These are phyloP conservation scores for Myotis pilosus DNA, from an alignment of 2,797 vertebrate species.

Conservation along the genomic window DNA sequence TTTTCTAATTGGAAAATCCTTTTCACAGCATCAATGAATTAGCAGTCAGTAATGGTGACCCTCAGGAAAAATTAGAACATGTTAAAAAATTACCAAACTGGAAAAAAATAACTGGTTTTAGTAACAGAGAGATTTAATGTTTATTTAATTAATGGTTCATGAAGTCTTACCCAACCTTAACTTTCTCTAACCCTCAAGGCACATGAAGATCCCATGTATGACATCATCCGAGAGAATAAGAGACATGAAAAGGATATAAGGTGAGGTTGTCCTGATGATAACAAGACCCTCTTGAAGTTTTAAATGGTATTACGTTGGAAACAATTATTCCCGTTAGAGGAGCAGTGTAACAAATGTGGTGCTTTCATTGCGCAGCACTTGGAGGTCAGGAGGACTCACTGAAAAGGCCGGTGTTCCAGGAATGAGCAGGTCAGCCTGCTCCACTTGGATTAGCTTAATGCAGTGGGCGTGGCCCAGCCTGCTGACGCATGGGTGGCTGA, in stretches of 20 bases:
- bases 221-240: constrained; percentile 95
- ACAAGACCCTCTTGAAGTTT: neutral
- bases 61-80: neutral
- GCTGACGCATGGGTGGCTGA: neutral
- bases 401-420: neutral
- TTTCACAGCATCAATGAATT: neutral
- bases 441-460: neutral
- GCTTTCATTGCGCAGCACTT: neutral
- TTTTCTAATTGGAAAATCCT: constrained; percentile 8
- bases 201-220: constrained; percentile 98
- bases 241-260: constrained; percentile 95
- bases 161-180: constrained; percentile 21
- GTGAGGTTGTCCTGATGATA: constrained; percentile 80
- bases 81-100: neutral
- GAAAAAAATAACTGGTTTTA: neutral
- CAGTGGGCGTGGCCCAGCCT: no score
- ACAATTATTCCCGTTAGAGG: neutral
- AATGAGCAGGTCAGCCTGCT: neutral
- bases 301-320: neutral
- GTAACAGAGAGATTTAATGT: neutral
- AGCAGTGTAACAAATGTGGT: neutral
- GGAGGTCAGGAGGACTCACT: neutral
- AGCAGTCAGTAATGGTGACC: neutral
- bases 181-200: constrained; percentile 85
- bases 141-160: neutral